Base-by-base conservation (phyloP, 2,888 invertebrate species). In the Mythimna vitellina region DNA sequence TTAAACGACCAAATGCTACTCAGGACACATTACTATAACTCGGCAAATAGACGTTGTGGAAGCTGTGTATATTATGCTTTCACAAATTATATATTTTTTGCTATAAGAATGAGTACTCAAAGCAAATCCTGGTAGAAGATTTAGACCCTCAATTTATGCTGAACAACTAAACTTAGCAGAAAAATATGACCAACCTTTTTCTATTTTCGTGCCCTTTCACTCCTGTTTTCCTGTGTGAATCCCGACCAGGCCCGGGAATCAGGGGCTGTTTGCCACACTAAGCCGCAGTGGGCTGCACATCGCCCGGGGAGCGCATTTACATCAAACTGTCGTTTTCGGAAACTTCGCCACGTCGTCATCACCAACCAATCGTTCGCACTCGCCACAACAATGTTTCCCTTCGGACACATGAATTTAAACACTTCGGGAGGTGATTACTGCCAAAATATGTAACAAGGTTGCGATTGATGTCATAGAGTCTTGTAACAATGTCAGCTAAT, bases 301-400 rank as follows among this genome's bases (percentile, higher is more conserved):
- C 86, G 84, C 73, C 86, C 83, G 81, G 87, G 87, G 88, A 89
- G 78, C 89, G 80, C 89, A 95, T 95, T 95, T 93, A 94, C 95
- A 95, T 95, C 90, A 93, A 93, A 93, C 88, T 83, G 90, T 94
- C 94, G 93, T 95, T 95, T 75, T 68, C 89, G 80, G 70, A 80
- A 87, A 87, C 86, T 88, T 85, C 81, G 88, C 80, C 72, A 74
- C 78, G 81, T 78, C 88, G 87, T 89, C 91, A 87, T 87, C 89
- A 82, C 85, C 88, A 79, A 86, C 82, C 84, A 80, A 78, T 79
- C 64, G 80, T 70, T 73, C 71, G 74, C 68, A 74, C 73, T 76
- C 67, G 64, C 84, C 73, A 79, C 81, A 66, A 64, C 72, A 82
- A 89, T 87, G 84, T 78, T 80, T 81, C 90, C 87, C 89, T 72